Evolutionary conservation across 2,888 invertebrate genomes (phyloP), one percentile per base, ranked within the genome.

Genomic region (Hypena proboscidalis): DNA sequence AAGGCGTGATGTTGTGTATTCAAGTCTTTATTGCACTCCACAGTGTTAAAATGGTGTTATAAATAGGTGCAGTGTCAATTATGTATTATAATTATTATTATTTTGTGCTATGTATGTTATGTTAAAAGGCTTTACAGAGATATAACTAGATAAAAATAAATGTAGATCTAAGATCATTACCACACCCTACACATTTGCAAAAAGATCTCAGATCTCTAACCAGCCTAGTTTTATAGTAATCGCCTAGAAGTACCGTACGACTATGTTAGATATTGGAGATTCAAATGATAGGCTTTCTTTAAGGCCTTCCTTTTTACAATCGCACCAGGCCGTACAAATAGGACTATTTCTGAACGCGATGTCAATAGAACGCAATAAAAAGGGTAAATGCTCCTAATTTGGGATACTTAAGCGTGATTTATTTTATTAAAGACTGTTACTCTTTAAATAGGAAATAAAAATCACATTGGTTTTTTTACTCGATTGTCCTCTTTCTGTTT

Each of bases 381-480:
- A 58, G 52, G 61, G 59, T 54, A 44, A 58, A 61, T 56, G 59
- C 33, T 32, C 59, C 65, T 65, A 63, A 68, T 65, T 63, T 58
- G 52, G 35, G 29, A 42, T 48, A 27, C 49, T 68, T 56, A 44
- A 41, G 30, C 36, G 49, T 59, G 32, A 66, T 64, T 66, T 62
- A 56, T 56, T 59, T 58, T 48, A 59, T 54, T 54, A 41, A 62
- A 51, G 58, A 38, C 50, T 50, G 43, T 37, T 37, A 46, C 23
- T 23, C 33, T 31, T 39, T 47, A 52, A 47, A 26, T 42, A 27
- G 23, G 17, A 22, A 56, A 29, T 32, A 21, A 21, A 22, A 56
- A 29, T 32, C 42, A 42, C 37, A 42, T 46, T 31, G 29, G 36
- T 34, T 46, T 51, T 49, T 54, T 40, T 46, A 50, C 36, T 54